These are phyloP conservation scores for Orthosia cruda DNA, from an alignment of 2,888 invertebrate genomes.

Conservation along the genomic window DNA sequence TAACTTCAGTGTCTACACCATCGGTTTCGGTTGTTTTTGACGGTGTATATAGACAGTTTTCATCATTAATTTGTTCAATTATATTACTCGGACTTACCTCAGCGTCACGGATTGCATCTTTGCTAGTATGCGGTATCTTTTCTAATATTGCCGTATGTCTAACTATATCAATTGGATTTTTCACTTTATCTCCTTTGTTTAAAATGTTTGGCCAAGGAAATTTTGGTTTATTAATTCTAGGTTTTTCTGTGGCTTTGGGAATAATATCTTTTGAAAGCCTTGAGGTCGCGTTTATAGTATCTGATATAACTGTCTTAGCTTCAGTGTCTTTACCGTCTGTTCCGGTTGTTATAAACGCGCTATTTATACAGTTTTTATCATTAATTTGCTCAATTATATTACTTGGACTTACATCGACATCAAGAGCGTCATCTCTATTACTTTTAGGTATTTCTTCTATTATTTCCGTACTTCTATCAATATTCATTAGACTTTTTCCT, in stretches of 20 bases:
- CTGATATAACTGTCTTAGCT: slow-evolving; percentile 38
- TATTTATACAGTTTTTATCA: slow-evolving; percentile 33
- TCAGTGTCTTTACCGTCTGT: not conserved
- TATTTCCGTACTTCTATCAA: slow-evolving; percentile 17
- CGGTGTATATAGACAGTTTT: slow-evolving; percentile 25
- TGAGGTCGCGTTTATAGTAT: slow-evolving; percentile 63
- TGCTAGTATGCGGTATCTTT: not conserved
- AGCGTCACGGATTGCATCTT: slow-evolving; percentile 44
- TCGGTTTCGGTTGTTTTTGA: not conserved
- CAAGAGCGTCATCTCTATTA: not conserved
- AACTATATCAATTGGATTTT: slow-evolving; percentile 7
- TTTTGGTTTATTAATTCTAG: slow-evolving; percentile 14
- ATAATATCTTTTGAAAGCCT: slow-evolving; percentile 66
- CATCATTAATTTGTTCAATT: slow-evolving; percentile 34
- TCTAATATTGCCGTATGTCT: slow-evolving; percentile 23
- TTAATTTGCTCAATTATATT: slow-evolving; percentile 35
- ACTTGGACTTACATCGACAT: slow-evolving; percentile 59
- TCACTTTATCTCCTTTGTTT: slow-evolving; percentile 11
- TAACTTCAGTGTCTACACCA: slow-evolving; percentile 4
- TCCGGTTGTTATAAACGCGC: not conserved
- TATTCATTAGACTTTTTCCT: not conserved
- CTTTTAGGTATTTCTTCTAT: slow-evolving; percentile 1
- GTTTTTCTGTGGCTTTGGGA: slow-evolving; percentile 54
- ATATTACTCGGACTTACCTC: slow-evolving; percentile 60
- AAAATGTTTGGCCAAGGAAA: slow-evolving; percentile 31